These are phyloP conservation scores for Lethrus apterus DNA, from an alignment of 1,140 invertebrate species.

Conservation along the genomic window DNA sequence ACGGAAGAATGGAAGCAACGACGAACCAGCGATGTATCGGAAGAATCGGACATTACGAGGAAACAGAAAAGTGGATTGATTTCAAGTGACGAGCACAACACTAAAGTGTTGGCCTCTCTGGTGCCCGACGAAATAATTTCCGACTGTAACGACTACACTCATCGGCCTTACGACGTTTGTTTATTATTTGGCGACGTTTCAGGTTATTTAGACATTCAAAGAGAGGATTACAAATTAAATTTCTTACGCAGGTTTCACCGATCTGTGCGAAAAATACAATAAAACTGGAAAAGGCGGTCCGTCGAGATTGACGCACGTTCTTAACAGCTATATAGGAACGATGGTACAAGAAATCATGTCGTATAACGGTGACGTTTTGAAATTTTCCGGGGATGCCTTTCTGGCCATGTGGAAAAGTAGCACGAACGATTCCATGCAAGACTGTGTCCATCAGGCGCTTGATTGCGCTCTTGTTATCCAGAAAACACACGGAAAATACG, in stretches of 20 bases:
- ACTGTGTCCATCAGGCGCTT: constrained; percentile 51
- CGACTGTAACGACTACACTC: constrained; percentile 45
- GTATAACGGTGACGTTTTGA: constrained; percentile 56
- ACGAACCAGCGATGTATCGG: neutral
- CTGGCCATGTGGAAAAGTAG: constrained; percentile 32
- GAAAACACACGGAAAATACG: constrained; percentile 51
- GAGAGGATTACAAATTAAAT: neutral
- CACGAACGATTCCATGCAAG: constrained; percentile 46
- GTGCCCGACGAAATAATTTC: constrained; percentile 57
- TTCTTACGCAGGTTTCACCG: constrained; percentile 48
- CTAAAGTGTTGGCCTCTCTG: constrained; percentile 52
- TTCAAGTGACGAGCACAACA: constrained; percentile 31
- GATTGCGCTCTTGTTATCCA: constrained; percentile 57
- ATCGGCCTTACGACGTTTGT: constrained; percentile 48
- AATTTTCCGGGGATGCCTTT: constrained; percentile 62
- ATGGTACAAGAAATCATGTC: constrained; percentile 55
- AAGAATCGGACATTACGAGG: neutral
- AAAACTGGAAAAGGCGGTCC: constrained; percentile 50
- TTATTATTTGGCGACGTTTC: constrained; percentile 57
- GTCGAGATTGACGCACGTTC: constrained; percentile 52
- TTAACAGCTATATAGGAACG: constrained; percentile 57
- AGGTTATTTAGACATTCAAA: no score
- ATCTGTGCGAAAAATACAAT: constrained; percentile 55
- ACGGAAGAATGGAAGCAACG: constrained; percentile 16
- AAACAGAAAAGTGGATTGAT: constrained; percentile 10